These are phyloP conservation scores for Micromussa lordhowensis DNA, from an alignment of 92 coral and sea anemone genomes.

Conservation along the genomic window DNA sequence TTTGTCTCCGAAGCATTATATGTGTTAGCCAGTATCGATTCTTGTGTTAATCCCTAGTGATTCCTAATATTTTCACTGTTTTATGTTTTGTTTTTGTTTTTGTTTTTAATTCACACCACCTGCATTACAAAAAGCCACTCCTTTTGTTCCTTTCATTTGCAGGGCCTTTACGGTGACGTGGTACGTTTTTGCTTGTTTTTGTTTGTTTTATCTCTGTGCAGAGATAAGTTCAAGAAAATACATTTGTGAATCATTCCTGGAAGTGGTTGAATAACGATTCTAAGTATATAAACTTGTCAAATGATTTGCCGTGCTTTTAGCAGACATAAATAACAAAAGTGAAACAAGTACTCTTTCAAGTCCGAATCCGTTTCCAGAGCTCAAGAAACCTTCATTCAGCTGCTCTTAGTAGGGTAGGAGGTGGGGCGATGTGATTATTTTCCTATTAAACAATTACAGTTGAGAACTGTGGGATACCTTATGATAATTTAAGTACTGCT, in stretches of 20 bases:
- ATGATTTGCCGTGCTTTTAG: neutral
- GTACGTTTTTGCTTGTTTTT: neutral
- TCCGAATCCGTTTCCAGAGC: neutral
- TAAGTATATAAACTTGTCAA: neutral
- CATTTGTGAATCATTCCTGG: neutral
- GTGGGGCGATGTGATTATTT: too few relatives aligned
- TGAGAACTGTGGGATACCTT: too few relatives aligned
- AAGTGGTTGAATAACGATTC: neutral
- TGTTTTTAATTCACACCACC: neutral
- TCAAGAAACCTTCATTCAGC: too few relatives aligned
- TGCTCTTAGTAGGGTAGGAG: too few relatives aligned
- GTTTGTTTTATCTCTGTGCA: neutral
- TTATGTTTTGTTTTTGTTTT: neutral
- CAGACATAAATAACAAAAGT: neutral
- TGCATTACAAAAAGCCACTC: too few relatives aligned
- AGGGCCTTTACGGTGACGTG: conserved; percentile 34
- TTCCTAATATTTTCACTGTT: neutral
- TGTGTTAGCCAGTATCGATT: neutral
- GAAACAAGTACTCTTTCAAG: neutral
- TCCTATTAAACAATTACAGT: too few relatives aligned
- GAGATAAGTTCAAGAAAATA: neutral
- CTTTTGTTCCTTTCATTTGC: neutral
- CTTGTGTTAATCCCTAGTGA: neutral
- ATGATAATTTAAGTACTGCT: too few relatives aligned
- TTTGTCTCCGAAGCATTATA: neutral